Conservation (phyloP, 2,888 invertebrate genomes). For the Phyllotreta cruciferae region DNA sequence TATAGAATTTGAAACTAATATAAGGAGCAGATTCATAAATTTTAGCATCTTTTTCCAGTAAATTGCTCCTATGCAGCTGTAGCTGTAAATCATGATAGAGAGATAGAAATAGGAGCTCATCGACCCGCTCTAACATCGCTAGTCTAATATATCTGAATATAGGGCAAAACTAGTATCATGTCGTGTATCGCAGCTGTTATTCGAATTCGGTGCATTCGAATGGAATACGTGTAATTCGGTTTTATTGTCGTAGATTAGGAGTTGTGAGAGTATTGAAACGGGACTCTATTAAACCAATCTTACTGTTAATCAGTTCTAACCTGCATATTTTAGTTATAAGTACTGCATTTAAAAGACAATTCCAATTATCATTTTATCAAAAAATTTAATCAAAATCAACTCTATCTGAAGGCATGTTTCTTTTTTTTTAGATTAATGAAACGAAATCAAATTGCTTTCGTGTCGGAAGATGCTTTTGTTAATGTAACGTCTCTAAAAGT, state of each 20-base stretch:
- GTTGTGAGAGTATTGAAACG: not conserved
- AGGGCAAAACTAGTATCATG: conserved; percentile 15
- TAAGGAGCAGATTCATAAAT: conserved; percentile 6
- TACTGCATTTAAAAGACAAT: not conserved
- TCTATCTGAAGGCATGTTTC: not conserved
- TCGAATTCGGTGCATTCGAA: conserved; percentile 17
- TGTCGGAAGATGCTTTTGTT: conserved; percentile 80
- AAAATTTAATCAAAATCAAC: conserved; percentile 1
- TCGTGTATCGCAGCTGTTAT: conserved; percentile 22
- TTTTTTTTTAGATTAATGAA: conserved; percentile 73
- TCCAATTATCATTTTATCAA: not conserved
- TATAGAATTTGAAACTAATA: conserved; percentile 13
- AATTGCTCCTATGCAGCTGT: conserved; percentile 23
- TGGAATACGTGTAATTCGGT: conserved; percentile 10
- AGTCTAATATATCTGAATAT: conserved; percentile 30
- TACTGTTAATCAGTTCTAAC: not conserved
- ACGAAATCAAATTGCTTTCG: conserved; percentile 81
- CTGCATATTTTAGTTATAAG: not conserved
- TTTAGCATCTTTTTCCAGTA: conserved; percentile 15
- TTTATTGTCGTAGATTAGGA: conserved; percentile 23
- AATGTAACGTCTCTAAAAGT: conserved; percentile 80
- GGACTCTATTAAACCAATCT: not conserved
- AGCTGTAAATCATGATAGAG: conserved; percentile 28
- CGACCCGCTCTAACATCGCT: conserved; percentile 10
- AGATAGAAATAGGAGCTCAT: conserved; percentile 13